phyloP scores from a whole-genome alignment of 2,113 vertebrate species.

The Puntigrus tetrazona region DNA sequence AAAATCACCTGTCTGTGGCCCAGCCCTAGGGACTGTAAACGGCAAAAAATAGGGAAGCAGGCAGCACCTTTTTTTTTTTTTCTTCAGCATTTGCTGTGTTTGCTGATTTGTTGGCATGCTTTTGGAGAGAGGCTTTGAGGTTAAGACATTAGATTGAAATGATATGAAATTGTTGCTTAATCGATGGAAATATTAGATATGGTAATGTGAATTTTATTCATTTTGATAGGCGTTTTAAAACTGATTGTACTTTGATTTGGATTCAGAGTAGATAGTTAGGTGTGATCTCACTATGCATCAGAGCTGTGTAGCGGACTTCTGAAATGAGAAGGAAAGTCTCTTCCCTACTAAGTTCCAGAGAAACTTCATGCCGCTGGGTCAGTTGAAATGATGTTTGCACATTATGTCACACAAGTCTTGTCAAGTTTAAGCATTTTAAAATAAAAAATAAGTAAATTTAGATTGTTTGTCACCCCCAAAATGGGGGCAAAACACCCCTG shows the following conservation, averaged over 20 bases:
- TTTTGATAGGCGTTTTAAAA: neutral
- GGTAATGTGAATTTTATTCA: neutral
- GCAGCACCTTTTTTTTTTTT: neutral
- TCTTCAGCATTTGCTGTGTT: neutral
- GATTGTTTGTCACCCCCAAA: neutral
- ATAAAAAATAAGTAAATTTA: neutral
- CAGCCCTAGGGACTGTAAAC: neutral
- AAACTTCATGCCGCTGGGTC: neutral
- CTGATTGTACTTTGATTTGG: neutral
- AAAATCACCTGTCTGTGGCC: conserved; percentile 14
- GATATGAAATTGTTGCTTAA: neutral
- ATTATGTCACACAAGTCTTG: neutral
- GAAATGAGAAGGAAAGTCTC: neutral
- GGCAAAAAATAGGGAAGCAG: neutral
- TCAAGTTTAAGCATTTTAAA: neutral
- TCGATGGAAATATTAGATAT: neutral
- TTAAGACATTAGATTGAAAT: neutral
- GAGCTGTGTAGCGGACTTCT: neutral
- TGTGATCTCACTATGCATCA: neutral
- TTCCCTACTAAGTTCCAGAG: neutral
- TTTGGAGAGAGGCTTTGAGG: neutral
- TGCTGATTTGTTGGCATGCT: neutral
- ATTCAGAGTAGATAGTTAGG: neutral
- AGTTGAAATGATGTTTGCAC: neutral
- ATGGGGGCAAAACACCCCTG: neutral